phyloP scores from a whole-genome alignment of 2,797 vertebrate genomes.

The Acanthurus lineatus region DNA sequence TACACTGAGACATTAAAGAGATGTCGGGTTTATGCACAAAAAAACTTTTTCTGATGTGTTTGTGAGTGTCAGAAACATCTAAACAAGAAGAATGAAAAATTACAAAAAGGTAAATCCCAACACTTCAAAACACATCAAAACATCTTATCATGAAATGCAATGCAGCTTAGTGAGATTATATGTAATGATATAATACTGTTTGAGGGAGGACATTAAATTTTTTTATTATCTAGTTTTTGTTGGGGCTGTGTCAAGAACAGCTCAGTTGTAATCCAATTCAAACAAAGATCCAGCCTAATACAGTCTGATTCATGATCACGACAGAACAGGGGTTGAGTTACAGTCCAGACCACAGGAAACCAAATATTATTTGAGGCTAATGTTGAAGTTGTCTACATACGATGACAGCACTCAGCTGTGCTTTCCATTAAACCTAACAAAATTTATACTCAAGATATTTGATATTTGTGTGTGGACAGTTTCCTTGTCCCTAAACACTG shows the following conservation, averaged over 20 bases:
- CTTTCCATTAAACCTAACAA: constrained; percentile 18
- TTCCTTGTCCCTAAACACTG: neutral
- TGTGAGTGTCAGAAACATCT: neutral
- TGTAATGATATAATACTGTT: neutral
- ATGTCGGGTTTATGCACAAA: neutral
- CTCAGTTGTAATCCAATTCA: constrained; percentile 30
- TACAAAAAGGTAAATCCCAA: constrained; percentile 2
- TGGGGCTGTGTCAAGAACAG: constrained; percentile 25
- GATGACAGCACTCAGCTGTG: neutral
- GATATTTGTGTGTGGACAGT: neutral
- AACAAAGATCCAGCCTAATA: constrained; percentile 32
- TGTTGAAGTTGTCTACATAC: constrained; percentile 23
- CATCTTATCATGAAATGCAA: constrained; percentile 17
- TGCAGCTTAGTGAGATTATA: constrained; percentile 5
- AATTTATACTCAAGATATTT: neutral
- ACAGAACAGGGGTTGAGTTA: constrained; percentile 33
- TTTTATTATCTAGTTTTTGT: constrained; percentile 19
- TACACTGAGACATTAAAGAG: neutral
- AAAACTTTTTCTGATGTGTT: neutral
- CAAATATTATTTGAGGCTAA: constrained; percentile 61
- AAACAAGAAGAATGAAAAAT: neutral
- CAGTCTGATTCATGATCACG: constrained; percentile 25
- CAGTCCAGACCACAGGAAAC: constrained; percentile 56
- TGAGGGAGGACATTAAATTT: constrained; percentile 24
- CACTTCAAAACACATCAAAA: neutral